Conservation (phyloP, 2,888 invertebrate species). For the Petrolisthes manimaculis region DNA sequence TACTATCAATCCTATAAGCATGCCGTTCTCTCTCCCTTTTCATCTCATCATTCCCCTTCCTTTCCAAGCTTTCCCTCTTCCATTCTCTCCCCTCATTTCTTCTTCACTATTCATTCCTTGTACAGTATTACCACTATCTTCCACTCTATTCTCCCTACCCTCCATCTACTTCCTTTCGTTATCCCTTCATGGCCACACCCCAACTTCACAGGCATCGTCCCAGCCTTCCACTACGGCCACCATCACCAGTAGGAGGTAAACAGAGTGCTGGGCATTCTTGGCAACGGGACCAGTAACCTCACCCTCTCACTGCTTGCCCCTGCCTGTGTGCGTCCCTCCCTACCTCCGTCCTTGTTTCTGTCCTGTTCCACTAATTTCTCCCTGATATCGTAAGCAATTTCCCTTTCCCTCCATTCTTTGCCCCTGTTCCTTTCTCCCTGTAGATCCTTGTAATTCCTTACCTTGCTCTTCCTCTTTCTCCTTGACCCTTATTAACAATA, state of each 20-base stretch:
- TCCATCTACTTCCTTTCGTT: background rate
- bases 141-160: background rate
- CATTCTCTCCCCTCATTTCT: background rate
- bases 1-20: no score
- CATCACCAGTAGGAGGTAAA: background rate
- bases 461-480: background rate
- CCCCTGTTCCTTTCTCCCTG: background rate
- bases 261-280: conserved; percentile 25
- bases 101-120: background rate
- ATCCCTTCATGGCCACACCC: background rate
- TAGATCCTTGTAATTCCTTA: background rate
- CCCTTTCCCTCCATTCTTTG: background rate
- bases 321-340: conserved; percentile 6
- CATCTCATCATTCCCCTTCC: background rate
- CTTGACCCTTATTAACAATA: background rate
- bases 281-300: conserved; percentile 19
- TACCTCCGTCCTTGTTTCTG: background rate
- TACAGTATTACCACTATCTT: background rate
- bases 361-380: background rate
- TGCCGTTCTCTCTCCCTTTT: background rate
- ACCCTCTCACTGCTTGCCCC: conserved; percentile 15
- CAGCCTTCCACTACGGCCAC: background rate
- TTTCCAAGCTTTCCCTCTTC: background rate
- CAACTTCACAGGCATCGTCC: background rate
- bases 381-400: background rate